Percentiles rank a stretch among this genome's conserved stretches.
Conservation (phyloP, 2,888 invertebrate species). For the Deroplatys truncata region DNA sequence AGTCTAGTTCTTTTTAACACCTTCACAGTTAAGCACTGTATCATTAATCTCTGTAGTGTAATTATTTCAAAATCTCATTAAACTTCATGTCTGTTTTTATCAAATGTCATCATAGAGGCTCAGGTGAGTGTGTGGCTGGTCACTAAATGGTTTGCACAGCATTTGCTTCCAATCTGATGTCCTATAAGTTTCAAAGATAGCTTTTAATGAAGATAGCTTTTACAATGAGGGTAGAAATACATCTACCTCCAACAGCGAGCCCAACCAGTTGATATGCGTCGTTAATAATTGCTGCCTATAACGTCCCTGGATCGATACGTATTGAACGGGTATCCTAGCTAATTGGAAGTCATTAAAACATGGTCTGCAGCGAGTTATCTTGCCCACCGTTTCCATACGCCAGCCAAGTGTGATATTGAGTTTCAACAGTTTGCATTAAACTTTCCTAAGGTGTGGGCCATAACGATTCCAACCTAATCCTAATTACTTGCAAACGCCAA, state of each 20-base stretch:
- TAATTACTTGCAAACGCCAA: not conserved
- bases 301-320: not conserved
- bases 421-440: not conserved
- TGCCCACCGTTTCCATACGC: not conserved
- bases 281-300: not conserved
- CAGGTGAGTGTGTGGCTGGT: too few species aligned
- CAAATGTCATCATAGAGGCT: too few species aligned
- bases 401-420: not conserved
- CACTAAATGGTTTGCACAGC: too few species aligned
- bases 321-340: not conserved
- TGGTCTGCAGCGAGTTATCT: not conserved
- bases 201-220: not conserved
- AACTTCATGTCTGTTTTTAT: too few species aligned
- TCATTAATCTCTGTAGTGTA: too few species aligned
- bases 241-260: not conserved
- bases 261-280: not conserved
- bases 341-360: not conserved
- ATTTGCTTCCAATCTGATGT: too few species aligned
- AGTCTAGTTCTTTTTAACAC: too few species aligned
- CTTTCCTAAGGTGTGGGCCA: not conserved
- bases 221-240: not conserved
- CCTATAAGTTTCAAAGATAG: too few species aligned
- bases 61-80: too few species aligned
- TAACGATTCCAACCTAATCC: not conserved
- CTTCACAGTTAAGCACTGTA: too few species aligned